phyloP scores from a whole-genome alignment of 2,888 invertebrate species.

The Phyto melanocephala region DNA sequence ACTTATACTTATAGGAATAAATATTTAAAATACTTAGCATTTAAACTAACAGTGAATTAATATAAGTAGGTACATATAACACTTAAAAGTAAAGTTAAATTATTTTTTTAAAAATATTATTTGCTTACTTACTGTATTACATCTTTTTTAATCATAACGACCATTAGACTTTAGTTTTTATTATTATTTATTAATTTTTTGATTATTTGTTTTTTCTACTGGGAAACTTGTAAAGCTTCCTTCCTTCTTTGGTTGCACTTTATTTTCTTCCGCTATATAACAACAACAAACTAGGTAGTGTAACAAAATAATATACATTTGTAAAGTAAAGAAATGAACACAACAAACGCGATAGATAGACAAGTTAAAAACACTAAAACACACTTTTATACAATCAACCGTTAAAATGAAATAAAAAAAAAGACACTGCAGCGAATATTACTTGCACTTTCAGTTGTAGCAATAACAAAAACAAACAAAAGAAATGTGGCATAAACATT shows the following conservation, averaged over 20 bases:
- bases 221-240: constrained; percentile 59
- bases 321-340: background rate
- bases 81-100: too few species aligned
- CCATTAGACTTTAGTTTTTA: constrained; percentile 24
- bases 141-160: constrained; percentile 41
- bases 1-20: too few species aligned
- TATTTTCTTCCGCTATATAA: constrained; percentile 53
- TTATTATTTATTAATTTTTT: constrained; percentile 19
- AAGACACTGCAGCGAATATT: constrained; percentile 15
- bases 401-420: constrained; percentile 12
- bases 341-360: constrained; percentile 1
- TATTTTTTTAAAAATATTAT: background rate
- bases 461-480: constrained; percentile 12
- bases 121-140: constrained; percentile 49
- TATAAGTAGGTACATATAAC: too few species aligned
- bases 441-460: constrained; percentile 61
- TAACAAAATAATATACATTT: background rate
- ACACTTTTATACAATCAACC: constrained; percentile 32
- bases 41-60: too few species aligned
- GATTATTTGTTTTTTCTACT: constrained; percentile 12
- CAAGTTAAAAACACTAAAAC: constrained; percentile 44
- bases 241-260: constrained; percentile 43
- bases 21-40: too few species aligned
- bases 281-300: constrained; percentile 29
- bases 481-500: constrained; percentile 52